A percentile compares a stretch with the other conserved stretches of the same genome.
These are phyloP conservation scores for Macrosteles quadrilineatus DNA, from an alignment of 1,140 invertebrate genomes.

Conservation along the genomic window DNA sequence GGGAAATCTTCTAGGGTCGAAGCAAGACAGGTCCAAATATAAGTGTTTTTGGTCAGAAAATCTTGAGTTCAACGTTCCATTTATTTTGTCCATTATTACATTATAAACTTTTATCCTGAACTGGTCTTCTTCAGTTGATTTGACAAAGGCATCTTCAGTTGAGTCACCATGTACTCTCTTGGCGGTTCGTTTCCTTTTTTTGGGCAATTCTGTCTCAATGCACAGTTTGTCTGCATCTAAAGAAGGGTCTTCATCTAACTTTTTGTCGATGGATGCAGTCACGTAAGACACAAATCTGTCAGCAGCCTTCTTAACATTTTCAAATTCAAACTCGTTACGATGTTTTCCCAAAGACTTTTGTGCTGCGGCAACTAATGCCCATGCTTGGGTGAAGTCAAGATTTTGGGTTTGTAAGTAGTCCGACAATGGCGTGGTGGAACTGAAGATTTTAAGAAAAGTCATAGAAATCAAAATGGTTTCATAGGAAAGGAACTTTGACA, in stretches of 20 bases:
- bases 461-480: background rate
- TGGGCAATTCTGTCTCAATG: background rate
- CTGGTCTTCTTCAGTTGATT: background rate
- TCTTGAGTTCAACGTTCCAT: background rate
- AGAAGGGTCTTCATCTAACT: background rate
- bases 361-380: background rate
- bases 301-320: background rate
- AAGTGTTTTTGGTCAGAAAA: background rate
- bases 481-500: background rate
- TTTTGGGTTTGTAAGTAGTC: slow-evolving; percentile 14
- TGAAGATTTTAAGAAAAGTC: background rate
- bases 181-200: background rate
- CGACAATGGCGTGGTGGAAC: background rate
- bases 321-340: background rate
- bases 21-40: slow-evolving; percentile 7
- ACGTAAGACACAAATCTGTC: background rate
- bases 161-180: background rate
- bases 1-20: slow-evolving; percentile 4
- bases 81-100: background rate
- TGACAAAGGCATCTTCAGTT: background rate
- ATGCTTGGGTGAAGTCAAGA: slow-evolving; percentile 5
- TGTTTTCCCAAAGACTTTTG: background rate
- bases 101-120: background rate
- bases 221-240: background rate
- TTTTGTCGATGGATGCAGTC: background rate